phyloP scores from a whole-genome alignment of 2,888 invertebrate species.

The Dryobotodes eremita region DNA sequence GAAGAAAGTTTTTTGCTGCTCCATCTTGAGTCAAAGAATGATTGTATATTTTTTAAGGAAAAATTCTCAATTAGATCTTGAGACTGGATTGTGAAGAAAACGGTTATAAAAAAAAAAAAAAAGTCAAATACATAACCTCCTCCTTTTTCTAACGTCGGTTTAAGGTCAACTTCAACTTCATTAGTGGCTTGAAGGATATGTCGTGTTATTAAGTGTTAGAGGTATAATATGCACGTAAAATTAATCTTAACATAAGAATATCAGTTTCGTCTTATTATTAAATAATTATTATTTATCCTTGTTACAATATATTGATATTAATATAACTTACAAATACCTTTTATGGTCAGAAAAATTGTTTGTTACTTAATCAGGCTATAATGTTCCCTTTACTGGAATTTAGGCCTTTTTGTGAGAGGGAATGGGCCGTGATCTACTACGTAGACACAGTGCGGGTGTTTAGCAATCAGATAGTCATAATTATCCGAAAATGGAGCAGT shows the following conservation, averaged over 20 bases:
- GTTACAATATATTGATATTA: conserved; percentile 48
- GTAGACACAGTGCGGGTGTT: background rate
- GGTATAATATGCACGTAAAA: conserved; percentile 26
- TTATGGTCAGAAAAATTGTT: no score
- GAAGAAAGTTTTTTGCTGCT: background rate
- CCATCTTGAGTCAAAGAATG: conserved; percentile 7
- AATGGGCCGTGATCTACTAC: background rate
- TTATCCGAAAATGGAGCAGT: background rate
- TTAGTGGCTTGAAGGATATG: background rate
- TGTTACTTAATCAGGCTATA: background rate
- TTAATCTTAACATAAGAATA: conserved; percentile 14
- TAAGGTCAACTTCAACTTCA: background rate
- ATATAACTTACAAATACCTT: background rate
- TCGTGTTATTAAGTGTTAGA: background rate
- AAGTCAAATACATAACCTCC: background rate
- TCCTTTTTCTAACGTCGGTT: background rate
- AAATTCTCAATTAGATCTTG: conserved; percentile 10
- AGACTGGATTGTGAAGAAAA: background rate
- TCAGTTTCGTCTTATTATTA: conserved; percentile 31
- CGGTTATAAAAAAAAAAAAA: background rate
- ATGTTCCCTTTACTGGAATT: background rate
- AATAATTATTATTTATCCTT: conserved; percentile 54
- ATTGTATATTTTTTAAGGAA: conserved; percentile 22
- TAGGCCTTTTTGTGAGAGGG: background rate
- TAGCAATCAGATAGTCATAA: background rate